Evolutionary conservation across 1,140 invertebrate species (phyloP).

Genomic region (Heliconius hermathena): DNA sequence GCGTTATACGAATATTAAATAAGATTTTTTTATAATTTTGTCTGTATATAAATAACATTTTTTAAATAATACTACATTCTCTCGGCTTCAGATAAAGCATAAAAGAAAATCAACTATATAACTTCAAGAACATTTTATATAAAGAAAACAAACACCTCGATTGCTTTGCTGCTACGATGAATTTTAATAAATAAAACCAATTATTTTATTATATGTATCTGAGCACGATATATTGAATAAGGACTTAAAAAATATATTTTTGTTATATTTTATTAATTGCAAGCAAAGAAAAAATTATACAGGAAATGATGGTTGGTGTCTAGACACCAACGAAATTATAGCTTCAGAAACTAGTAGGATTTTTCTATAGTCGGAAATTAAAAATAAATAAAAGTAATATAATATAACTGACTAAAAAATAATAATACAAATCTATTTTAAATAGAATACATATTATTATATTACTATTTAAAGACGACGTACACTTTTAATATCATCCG

Average conservation of each 20-base stretch:
- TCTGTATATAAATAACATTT: neutral
- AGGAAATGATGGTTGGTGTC: too few species aligned
- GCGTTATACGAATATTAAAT: neutral
- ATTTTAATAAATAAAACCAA: too few species aligned
- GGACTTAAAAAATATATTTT: neutral
- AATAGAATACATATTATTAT: neutral
- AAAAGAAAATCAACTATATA: neutral
- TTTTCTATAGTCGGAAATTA: too few species aligned
- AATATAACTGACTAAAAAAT: neutral
- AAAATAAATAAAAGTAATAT: neutral
- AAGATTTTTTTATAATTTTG: neutral
- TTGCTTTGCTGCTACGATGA: too few species aligned
- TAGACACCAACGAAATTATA: too few species aligned
- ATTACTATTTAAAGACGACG: neutral
- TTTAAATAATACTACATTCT: neutral
- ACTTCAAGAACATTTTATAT: too few species aligned
- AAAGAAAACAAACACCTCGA: too few species aligned
- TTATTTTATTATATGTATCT: too few species aligned
- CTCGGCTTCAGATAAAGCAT: neutral
- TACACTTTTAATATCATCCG: slow-evolving; percentile 28
- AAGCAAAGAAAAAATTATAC: too few species aligned
- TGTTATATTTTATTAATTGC: too few species aligned
- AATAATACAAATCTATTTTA: neutral
- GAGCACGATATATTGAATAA: too few species aligned
- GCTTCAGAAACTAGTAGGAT: too few species aligned